A percentile compares a stretch with the other conserved stretches of the same genome.
Evolutionary conservation across 2,113 vertebrate species (phyloP).

Genomic region (Columba janthina): DNA sequence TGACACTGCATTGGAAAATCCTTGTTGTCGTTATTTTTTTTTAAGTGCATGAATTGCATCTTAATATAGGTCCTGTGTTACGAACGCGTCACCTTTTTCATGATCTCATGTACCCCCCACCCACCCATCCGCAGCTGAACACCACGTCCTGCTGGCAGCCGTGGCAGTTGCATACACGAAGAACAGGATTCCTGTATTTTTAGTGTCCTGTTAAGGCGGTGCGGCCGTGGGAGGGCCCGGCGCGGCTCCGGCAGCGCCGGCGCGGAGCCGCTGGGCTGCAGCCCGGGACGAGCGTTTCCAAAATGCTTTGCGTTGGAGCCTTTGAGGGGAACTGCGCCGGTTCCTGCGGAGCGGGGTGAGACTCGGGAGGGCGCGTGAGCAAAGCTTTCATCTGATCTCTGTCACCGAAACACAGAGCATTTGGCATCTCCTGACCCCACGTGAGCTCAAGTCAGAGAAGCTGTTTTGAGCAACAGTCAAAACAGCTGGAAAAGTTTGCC

Average conservation of each 20-base stretch:
- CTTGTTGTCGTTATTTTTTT: background rate
- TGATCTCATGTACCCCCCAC: background rate
- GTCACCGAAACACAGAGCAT: background rate
- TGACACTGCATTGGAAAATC: background rate
- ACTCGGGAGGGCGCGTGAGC: background rate
- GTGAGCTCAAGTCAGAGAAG: background rate
- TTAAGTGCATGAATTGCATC: background rate
- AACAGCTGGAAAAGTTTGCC: constrained; percentile 22
- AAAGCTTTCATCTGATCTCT: background rate
- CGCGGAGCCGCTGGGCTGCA: background rate
- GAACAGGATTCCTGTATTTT: background rate
- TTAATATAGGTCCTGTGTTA: background rate
- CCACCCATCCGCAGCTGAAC: background rate
- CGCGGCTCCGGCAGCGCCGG: fast-evolving
- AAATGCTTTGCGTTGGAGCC: background rate
- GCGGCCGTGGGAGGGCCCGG: background rate
- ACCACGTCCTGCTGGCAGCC: background rate
- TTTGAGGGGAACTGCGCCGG: background rate
- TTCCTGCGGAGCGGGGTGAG: background rate
- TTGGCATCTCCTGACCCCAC: background rate
- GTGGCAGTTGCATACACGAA: background rate
- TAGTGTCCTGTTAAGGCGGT: background rate
- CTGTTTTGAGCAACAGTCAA: background rate
- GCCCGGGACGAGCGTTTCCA: background rate
- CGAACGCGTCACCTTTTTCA: background rate